phyloP scores from a whole-genome alignment of 2,113 vertebrate species.

The Geococcyx californianus region DNA sequence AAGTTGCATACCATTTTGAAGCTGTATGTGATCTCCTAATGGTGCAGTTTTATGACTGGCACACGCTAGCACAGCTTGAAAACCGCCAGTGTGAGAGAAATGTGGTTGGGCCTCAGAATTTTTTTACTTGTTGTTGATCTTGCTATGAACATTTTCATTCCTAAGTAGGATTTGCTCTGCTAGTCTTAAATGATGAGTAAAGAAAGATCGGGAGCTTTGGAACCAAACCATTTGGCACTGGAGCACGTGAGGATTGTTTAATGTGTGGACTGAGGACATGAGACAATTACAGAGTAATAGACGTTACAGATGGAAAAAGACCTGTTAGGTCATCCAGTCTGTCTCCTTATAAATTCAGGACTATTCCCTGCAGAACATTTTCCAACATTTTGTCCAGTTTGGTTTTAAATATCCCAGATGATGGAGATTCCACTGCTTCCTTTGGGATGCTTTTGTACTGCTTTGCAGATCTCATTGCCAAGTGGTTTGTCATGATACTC shows the following conservation, averaged over 20 bases:
- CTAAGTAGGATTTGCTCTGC: conserved; percentile 10
- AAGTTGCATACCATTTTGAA: not conserved
- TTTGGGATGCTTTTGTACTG: not conserved
- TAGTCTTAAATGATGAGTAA: conserved; percentile 41
- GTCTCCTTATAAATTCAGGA: conserved; percentile 23
- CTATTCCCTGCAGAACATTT: conserved; percentile 25
- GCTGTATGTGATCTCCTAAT: not conserved
- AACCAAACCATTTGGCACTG: conserved; percentile 9
- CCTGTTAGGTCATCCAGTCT: conserved; percentile 33
- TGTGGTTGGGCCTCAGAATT: not conserved
- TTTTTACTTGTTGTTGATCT: not conserved
- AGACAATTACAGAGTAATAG: conserved; percentile 37
- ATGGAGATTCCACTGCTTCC: conserved; percentile 19
- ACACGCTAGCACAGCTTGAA: not conserved
- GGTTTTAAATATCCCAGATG: conserved; percentile 29
- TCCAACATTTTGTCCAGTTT: conserved; percentile 30
- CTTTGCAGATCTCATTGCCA: not conserved
- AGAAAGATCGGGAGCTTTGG: conserved; percentile 31
- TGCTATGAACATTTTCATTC: conserved; percentile 8
- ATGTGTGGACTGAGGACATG: conserved; percentile 37
- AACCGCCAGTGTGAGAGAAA: not conserved
- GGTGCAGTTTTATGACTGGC: not conserved
- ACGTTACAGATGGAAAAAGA: conserved; percentile 40
- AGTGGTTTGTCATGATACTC: not conserved
- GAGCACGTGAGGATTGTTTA: not conserved